Percentiles rank a stretch among this genome's conserved stretches.
Conservation (phyloP, 1,140 invertebrate species). For the Planococcus citri region DNA sequence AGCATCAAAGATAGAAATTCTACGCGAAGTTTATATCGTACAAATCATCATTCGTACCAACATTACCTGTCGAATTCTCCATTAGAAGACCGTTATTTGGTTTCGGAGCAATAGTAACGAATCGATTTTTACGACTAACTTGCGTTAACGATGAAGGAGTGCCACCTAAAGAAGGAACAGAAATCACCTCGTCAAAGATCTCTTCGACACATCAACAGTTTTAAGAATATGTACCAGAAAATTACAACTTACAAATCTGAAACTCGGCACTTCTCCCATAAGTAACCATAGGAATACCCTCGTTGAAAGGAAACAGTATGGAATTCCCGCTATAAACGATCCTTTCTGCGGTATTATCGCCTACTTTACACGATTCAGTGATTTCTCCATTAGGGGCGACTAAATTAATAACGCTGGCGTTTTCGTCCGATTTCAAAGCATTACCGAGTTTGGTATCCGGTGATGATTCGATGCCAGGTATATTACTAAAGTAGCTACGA, state of each 20-base stretch:
- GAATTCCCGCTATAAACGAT: not conserved
- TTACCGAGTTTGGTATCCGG: not conserved
- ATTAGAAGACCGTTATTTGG: not conserved
- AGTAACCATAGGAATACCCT: not conserved
- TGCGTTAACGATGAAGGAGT: not conserved
- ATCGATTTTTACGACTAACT: not conserved
- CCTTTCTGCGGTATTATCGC: not conserved
- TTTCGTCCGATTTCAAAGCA: not conserved
- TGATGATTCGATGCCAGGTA: not conserved
- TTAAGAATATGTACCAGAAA: not conserved
- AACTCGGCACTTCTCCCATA: not conserved
- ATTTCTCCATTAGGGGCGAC: not conserved
- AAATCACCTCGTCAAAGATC: not conserved
- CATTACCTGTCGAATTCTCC: too few relatives aligned
- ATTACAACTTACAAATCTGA: not conserved
- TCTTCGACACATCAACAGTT: not conserved
- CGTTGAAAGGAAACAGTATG: not conserved
- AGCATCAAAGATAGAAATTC: too few relatives aligned
- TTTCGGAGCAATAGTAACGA: not conserved
- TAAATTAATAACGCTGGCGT: not conserved
- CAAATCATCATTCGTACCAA: too few relatives aligned
- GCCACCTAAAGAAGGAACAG: not conserved
- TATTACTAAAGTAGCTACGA: too few relatives aligned
- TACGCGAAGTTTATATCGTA: too few relatives aligned
- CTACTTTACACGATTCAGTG: not conserved